Conservation (phyloP, 2,888 invertebrate genomes). For the Apotomis capreana region DNA sequence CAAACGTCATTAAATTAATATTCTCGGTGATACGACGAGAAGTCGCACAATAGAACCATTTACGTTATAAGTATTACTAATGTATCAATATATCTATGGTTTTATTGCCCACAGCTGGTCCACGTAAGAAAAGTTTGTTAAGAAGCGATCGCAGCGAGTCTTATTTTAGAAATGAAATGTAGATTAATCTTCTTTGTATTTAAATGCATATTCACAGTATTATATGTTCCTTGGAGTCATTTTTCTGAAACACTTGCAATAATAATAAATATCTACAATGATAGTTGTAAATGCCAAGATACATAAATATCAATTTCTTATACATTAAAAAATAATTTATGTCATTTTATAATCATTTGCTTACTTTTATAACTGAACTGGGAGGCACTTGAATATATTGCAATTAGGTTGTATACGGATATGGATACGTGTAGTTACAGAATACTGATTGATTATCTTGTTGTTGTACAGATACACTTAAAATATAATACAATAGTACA, state of each 20-base stretch:
- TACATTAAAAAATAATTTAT: constrained; percentile 44
- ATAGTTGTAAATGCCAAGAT: constrained; percentile 29
- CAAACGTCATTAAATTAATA: neutral
- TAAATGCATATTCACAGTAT: constrained; percentile 37
- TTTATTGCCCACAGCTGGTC: constrained; percentile 56
- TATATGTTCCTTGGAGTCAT: constrained; percentile 1
- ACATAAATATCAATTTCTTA: constrained; percentile 42
- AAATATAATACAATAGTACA: constrained; percentile 25
- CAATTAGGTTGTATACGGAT: constrained; percentile 16
- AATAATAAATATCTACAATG: constrained; percentile 8
- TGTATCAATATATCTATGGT: constrained; percentile 19
- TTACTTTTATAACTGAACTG: constrained; percentile 22
- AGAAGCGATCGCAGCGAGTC: constrained; percentile 12
- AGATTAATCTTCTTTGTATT: constrained; percentile 9
- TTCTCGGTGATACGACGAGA: neutral
- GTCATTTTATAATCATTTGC: constrained; percentile 42
- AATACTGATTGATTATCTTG: constrained; percentile 8
- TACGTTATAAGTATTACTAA: neutral
- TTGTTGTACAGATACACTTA: constrained; percentile 1
- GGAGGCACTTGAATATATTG: constrained; percentile 30
- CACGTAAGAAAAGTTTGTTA: constrained; percentile 42
- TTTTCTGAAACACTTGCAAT: constrained; percentile 21
- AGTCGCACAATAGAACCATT: neutral
- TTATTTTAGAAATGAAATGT: constrained; percentile 10
- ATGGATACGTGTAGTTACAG: constrained; percentile 24